phyloP scores from a whole-genome alignment of 1,140 invertebrate genomes.

The Eumeta japonica region DNA sequence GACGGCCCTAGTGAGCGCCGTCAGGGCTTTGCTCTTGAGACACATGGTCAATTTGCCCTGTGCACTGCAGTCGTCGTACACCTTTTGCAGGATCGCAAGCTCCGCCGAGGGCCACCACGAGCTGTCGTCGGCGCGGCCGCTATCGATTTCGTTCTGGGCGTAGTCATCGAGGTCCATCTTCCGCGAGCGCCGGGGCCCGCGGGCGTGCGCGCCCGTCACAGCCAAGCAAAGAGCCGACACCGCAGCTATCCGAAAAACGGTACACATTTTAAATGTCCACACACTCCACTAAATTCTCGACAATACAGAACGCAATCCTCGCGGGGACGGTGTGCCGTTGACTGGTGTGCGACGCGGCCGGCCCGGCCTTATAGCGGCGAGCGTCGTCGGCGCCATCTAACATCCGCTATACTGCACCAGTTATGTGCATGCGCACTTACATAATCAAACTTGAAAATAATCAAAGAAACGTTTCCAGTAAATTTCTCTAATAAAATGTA shows the following conservation, averaged over 20 bases:
- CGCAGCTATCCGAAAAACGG: conserved; percentile 44
- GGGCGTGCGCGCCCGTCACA: conserved; percentile 37
- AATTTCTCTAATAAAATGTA: conserved; percentile 58
- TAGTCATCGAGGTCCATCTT: conserved; percentile 42
- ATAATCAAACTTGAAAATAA: conserved; percentile 60
- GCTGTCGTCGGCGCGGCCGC: conserved; percentile 49
- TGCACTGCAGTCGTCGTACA: conserved; percentile 62
- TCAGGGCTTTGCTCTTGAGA: conserved; percentile 60
- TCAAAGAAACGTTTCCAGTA: conserved; percentile 55
- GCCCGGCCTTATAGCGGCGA: conserved; percentile 53
- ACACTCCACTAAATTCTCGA: conserved; percentile 38
- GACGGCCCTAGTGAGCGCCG: conserved; percentile 55
- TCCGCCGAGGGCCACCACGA: conserved; percentile 56
- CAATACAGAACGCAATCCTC: conserved; percentile 14
- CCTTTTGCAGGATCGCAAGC: conserved; percentile 55
- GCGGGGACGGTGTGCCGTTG: conserved; percentile 42
- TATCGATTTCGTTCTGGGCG: conserved; percentile 48
- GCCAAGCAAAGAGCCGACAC: conserved; percentile 41
- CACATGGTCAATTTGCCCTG: conserved; percentile 60
- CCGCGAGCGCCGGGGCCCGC: conserved; percentile 41
- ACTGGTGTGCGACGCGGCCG: conserved; percentile 42
- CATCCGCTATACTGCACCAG: conserved; percentile 59
- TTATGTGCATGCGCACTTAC: conserved; percentile 55
- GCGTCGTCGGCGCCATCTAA: conserved; percentile 46
- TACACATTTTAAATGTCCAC: conserved; percentile 41